Percentiles rank a stretch among this genome's conserved stretches.
phyloP scores from a whole-genome alignment of 2,797 vertebrate species.

The Orestias chungarensis region DNA sequence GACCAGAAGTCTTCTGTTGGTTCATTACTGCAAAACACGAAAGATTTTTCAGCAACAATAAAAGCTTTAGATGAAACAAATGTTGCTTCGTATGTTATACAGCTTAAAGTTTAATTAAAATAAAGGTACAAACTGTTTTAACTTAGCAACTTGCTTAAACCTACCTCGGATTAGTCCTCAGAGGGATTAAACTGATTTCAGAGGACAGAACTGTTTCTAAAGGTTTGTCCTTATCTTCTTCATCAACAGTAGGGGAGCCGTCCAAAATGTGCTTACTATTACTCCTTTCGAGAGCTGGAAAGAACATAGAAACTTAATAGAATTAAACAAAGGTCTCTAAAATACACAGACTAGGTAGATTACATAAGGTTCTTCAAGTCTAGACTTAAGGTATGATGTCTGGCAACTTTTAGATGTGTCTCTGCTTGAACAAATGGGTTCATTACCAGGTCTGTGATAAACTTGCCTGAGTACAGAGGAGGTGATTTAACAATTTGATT shows the following conservation, averaged over 20 bases:
- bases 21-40: conserved; percentile 25
- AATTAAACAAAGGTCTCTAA: neutral
- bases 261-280: neutral
- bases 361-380: too few species aligned
- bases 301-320: neutral
- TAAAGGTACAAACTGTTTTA: neutral
- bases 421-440: too few species aligned
- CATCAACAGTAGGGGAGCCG: neutral
- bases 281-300: neutral
- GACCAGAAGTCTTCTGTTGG: conserved; percentile 36
- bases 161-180: conserved; percentile 33
- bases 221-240: neutral
- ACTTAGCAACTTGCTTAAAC: conserved; percentile 16
- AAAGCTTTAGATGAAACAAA: neutral
- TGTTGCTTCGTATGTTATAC: neutral
- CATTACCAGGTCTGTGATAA: too few species aligned
- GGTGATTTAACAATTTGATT: too few species aligned
- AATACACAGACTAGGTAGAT: neutral
- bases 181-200: conserved; percentile 5
- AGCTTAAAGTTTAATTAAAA: neutral
- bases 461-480: too few species aligned
- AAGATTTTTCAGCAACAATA: conserved; percentile 3
- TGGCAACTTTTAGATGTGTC: too few species aligned
- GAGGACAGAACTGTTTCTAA: conserved; percentile 16
- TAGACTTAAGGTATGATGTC: too few species aligned